Percentiles rank a stretch among this genome's conserved stretches.
These are phyloP conservation scores for Nemurella pictetii DNA, from an alignment of 2,888 invertebrate species.

Conservation along the genomic window DNA sequence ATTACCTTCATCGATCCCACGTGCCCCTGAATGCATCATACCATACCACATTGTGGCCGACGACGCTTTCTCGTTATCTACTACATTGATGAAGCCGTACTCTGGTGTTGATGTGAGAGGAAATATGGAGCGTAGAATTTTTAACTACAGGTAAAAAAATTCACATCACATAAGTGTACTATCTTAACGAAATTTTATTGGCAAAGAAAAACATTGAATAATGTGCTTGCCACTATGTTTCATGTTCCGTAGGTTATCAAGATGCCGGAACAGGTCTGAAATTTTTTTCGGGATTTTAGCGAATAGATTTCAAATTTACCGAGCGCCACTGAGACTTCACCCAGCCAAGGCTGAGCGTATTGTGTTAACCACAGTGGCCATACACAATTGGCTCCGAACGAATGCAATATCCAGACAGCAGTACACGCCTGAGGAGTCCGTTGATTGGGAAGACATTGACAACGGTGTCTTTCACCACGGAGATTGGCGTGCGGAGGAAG, in stretches of 20 bases:
- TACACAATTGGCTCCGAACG: slow-evolving; percentile 22
- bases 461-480: background rate
- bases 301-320: slow-evolving; percentile 18
- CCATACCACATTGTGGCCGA: slow-evolving; percentile 31
- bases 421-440: background rate
- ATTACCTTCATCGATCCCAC: slow-evolving; percentile 1
- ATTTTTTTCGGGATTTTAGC: slow-evolving; percentile 16
- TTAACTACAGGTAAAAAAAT: slow-evolving; percentile 22
- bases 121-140: slow-evolving; percentile 10
- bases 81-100: slow-evolving; percentile 4
- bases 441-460: slow-evolving; percentile 16
- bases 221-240: too few relatives aligned
- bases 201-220: too few relatives aligned
- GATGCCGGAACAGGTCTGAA: slow-evolving; percentile 13
- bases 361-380: background rate
- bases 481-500: background rate
- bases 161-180: too few relatives aligned
- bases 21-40: background rate
- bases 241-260: background rate
- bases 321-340: background rate
- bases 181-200: too few relatives aligned
- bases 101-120: background rate
- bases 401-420: background rate
- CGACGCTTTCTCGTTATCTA: slow-evolving; percentile 16
- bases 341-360: background rate